Conservation (phyloP, 2,113 vertebrate species). For the Raja brachyura region DNA sequence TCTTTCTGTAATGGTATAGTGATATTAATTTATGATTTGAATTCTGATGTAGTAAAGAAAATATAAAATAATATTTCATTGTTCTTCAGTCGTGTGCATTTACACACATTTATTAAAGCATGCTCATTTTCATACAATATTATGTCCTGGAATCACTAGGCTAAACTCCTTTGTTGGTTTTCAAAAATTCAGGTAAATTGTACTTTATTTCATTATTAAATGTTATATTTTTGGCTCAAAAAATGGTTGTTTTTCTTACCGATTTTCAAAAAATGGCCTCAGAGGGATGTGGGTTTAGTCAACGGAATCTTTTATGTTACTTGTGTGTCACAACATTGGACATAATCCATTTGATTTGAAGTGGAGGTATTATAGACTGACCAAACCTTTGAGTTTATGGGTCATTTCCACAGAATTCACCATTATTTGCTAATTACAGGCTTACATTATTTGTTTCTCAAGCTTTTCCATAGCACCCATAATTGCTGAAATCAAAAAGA, state of each 20-base stretch:
- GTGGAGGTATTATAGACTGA: not conserved
- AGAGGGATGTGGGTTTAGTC: not conserved
- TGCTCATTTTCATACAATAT: not conserved
- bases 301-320: not conserved
- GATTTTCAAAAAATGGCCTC: not conserved
- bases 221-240: not conserved
- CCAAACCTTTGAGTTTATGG: constrained; percentile 33
- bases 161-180: not conserved
- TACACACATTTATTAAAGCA: not conserved
- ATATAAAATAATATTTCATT: not conserved
- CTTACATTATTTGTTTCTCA: not conserved
- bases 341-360: constrained; percentile 30
- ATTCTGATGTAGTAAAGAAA: not conserved
- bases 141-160: not conserved
- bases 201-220: not conserved
- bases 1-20: not conserved
- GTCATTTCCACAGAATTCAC: constrained; percentile 28
- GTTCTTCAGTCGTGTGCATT: not conserved
- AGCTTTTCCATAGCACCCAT: not conserved
- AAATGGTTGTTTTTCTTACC: not conserved
- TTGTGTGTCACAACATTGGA: constrained; percentile 15
- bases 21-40: not conserved
- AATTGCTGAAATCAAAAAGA: not conserved
- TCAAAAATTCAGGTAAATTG: not conserved
- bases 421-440: constrained; percentile 26